Evolutionary conservation across 2,888 invertebrate genomes (phyloP), one percentile per base, ranked within the genome.

Genomic region (Oegoconia quadripuncta): DNA sequence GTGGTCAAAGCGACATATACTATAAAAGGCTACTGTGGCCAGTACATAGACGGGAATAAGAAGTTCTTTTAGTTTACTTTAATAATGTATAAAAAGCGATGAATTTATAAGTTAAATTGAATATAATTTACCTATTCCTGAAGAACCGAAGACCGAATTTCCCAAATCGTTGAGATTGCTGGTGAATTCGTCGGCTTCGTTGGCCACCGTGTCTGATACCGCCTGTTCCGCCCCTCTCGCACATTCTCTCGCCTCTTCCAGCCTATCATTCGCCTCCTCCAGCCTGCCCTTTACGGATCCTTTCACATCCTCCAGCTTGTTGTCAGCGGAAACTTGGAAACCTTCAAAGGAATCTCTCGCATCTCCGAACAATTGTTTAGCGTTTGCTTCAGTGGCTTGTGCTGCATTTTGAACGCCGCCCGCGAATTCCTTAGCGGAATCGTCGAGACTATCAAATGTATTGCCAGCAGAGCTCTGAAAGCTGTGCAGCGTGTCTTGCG

Each of bases 381-480:
- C 70, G 36, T 50, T 55, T 6, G 66, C 57, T 34, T 74, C 75
- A n/a, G 58, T 62, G 27, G 64, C 74, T 2, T 59, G 58, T 27
- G 61, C 43, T 15, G 65, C 39, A 16, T 51, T 64, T 47, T 71
- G 77, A 9, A 59, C 60, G n/a, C 68, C 70, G 3, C 73, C 71
- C 5, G 72, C 49, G 22, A 72, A 67, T 47, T 84, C 75, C 32
- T 68, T 65, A 1, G 76, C 69, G 0, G 86, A 86, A 46, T 87
- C 83, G 25, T 86, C 87, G 36, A 87, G 65, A 48, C 86, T 86
- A 35, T 84, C 87, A 34, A 86, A 87, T 1, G 86, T 87, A 40
- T 87, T 80, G 3, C 86, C 86, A 1, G 87, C 84, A 3, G 87
- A 87, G 54, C 86, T 87, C 52, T 86, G 87, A 61, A 87, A 83